Base-by-base conservation (phyloP, 2,888 invertebrate genomes). In the Drosophila sordidula region DNA sequence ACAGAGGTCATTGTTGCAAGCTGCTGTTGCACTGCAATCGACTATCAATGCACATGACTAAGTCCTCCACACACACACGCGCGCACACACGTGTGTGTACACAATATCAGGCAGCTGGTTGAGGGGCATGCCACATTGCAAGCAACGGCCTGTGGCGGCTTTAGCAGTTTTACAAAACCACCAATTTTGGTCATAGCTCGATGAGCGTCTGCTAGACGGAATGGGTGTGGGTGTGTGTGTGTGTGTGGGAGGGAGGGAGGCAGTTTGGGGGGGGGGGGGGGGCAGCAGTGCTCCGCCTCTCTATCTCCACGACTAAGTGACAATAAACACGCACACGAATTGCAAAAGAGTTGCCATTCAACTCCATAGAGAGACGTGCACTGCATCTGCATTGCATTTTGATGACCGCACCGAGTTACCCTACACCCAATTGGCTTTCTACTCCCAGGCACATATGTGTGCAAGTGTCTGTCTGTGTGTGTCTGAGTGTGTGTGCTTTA, bases 151-250 rank as follows among this genome's bases (percentile, higher is more conserved):
- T 80, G 64, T 68, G 76, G 71, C 75, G 64, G 71, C 74, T 77
- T 71, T 77, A 62, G 65, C 77, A 78, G 79, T 80, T 85, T 80
- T 83, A 80, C 83, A 80, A 84, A 83, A 81, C 84, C 86, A 84
- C 86, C 80, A 86, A 83, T 86, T 84, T 82, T 73, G 84, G 81
- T 84, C 66, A 68, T 71, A 70, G 69, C 66, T 75, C 69, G 72
- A 67, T 73, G 59, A 47, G 69, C 59, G 54, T 64, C 63, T 62
- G 50, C 36, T 52, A 52, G 61, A 75, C 55, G 44, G 6, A 42
- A 32, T 54, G 45, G n/a, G 32, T 8, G 36, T 26, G 34, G 26
- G 18, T 25, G 18, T 29, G 16, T 26, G n/a, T 47, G 52, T 32
- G 14, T 22, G 14, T 45, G n/a, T n/a, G n/a, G n/a, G n/a, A n/a